Percentiles rank a stretch among this genome's conserved stretches.
phyloP scores from a whole-genome alignment of 2,797 vertebrate genomes.

The Xiphorhynchus erythropygius region DNA sequence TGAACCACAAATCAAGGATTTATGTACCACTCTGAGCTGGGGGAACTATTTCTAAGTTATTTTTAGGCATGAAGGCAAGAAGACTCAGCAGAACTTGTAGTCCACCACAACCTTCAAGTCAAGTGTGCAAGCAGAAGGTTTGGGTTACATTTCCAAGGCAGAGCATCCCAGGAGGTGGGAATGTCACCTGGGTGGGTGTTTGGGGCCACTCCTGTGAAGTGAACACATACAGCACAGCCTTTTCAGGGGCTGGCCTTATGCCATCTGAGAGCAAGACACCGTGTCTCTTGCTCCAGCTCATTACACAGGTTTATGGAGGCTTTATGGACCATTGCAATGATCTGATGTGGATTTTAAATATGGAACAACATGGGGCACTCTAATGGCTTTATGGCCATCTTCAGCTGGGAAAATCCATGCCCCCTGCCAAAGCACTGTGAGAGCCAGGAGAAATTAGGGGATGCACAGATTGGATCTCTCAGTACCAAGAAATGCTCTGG shows the following conservation, averaged over 20 bases:
- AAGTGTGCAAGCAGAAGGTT: neutral
- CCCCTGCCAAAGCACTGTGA: neutral
- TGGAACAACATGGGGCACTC: neutral
- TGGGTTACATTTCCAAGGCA: neutral
- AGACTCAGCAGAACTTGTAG: neutral
- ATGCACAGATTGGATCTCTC: neutral
- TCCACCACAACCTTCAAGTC: neutral
- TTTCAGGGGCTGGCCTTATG: neutral
- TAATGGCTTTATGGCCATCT: neutral
- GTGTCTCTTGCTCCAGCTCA: neutral
- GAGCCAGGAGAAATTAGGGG: neutral
- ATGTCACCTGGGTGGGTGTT: too few species aligned
- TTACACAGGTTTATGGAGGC: conserved; percentile 15
- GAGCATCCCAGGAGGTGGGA: neutral
- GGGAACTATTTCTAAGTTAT: neutral
- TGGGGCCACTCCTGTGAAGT: neutral
- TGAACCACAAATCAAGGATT: neutral
- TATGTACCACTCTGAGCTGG: neutral
- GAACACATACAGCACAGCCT: neutral
- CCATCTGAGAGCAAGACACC: neutral
- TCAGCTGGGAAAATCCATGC: neutral
- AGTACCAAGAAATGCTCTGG: neutral
- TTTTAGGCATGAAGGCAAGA: neutral
- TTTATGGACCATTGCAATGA: conserved; percentile 27
- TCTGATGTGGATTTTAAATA: neutral